phyloP scores from a whole-genome alignment of 2,888 invertebrate genomes.

The Trissolcus japonicus region DNA sequence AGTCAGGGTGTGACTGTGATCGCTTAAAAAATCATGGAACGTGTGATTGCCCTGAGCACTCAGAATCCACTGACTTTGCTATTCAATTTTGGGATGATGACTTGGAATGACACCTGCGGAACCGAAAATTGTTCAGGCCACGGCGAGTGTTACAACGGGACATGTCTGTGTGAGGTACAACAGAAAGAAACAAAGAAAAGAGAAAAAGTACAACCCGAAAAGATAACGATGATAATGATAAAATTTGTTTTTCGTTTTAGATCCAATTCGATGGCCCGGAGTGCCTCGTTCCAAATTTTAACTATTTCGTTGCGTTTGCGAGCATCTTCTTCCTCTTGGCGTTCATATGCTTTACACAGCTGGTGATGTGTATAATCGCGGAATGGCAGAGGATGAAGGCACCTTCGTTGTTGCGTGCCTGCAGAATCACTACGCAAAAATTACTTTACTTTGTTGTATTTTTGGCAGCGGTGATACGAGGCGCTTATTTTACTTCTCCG shows the following conservation, averaged over 20 bases:
- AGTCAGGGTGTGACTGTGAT: background rate
- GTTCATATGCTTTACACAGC: constrained; percentile 88
- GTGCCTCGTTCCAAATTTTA: constrained; percentile 89
- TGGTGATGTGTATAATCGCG: constrained; percentile 88
- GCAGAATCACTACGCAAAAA: constrained; percentile 93
- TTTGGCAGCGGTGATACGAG: constrained; percentile 88
- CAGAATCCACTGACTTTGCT: constrained; percentile 75
- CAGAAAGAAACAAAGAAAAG: too few species aligned
- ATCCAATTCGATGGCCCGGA: constrained; percentile 87
- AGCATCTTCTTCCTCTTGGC: constrained; percentile 88
- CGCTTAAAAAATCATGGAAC: constrained; percentile 69
- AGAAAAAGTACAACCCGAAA: too few species aligned
- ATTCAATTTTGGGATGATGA: constrained; percentile 74
- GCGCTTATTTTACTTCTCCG: constrained; percentile 93
- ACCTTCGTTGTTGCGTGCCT: constrained; percentile 87
- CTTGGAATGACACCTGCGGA: constrained; percentile 78
- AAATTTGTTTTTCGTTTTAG: constrained; percentile 69
- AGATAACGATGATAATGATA: too few species aligned
- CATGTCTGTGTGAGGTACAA: constrained; percentile 90
- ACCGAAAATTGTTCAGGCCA: constrained; percentile 89
- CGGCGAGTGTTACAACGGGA: constrained; percentile 94
- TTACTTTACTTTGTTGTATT: constrained; percentile 91
- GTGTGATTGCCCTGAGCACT: constrained; percentile 73
- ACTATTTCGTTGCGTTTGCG: constrained; percentile 82
- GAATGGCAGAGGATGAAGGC: constrained; percentile 91